Base-by-base conservation (phyloP, 2,797 vertebrate genomes). In the Melanotaenia trifasciata region DNA sequence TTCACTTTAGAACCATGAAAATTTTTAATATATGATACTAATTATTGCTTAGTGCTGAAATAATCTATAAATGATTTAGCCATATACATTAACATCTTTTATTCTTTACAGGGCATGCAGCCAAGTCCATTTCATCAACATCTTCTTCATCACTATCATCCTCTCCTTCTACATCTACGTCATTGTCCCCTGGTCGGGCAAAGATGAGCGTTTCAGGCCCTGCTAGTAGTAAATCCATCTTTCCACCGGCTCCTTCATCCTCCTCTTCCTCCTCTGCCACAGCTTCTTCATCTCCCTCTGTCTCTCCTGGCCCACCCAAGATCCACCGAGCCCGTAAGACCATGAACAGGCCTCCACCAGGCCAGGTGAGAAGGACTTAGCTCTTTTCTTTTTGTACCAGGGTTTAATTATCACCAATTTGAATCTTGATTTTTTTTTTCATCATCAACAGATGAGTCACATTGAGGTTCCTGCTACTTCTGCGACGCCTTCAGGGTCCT, bases 131-230 rank as follows among this genome's bases (percentile, higher is more conserved):
- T 66, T 88, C 95, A 9, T 57, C 73, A 35, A 91, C 69, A 72
- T 93, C 67, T 67, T 92, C 66, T 56, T 92, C 80, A 18, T 54
- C 58, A 1, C 36, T 78, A 47, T 80, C 86, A 9, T 57, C 70
- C 14, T 76, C 79, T 65, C 30, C 76, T 69, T 96, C 89, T 77
- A 94, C 70, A 18, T 94, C 78, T 58, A 92, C 78, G 54, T 88
- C 81, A 0, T 61, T 91, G 43, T 90, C 88, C 2, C 85, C 93
- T 20, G 96, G 96, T 36, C 86, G 96, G 43, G 97, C 97, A 26
- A 98, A 97, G 88, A 98, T 98, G 96, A 96, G 96, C 0, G 94
- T 97, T 53, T 96, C 95, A 0, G 96, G 96, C 0, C 94, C 95
- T 0, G 91, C 92, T 32, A 93, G 86, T 68, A 94, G 86, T 84